phyloP scores from a whole-genome alignment of 2,888 invertebrate genomes.

The Ryuthela nishihirai region DNA sequence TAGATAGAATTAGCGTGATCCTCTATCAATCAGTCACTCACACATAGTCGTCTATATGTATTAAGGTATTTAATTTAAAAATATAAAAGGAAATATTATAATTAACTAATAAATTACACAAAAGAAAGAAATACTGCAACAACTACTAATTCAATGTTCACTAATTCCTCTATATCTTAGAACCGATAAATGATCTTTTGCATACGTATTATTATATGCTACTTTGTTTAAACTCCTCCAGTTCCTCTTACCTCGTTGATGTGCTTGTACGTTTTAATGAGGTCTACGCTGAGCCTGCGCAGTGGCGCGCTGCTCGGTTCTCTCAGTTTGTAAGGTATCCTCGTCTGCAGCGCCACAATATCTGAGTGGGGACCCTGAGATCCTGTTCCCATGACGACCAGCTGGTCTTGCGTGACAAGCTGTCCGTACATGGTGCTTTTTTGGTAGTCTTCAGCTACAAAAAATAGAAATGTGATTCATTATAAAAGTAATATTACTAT shows the following conservation, averaged over 20 bases:
- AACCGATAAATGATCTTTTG: too few species aligned
- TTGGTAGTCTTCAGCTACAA: background rate
- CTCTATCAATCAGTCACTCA: too few species aligned
- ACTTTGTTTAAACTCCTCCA: too few species aligned
- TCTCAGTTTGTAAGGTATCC: constrained; percentile 59
- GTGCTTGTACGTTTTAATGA: constrained; percentile 99
- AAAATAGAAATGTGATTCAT: background rate
- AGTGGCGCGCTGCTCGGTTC: constrained; percentile 88
- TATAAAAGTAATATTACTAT: background rate
- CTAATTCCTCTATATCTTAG: too few species aligned
- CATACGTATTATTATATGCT: too few species aligned
- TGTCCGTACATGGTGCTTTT: constrained; percentile 65
- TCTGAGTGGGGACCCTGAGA: constrained; percentile 30
- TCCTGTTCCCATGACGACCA: constrained; percentile 50
- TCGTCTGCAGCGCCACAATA: constrained; percentile 15
- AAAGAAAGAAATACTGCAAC: too few species aligned
- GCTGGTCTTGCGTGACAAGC: constrained; percentile 83
- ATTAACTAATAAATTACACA: too few species aligned
- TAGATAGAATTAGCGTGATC: too few species aligned
- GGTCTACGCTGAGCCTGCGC: constrained; percentile 95
- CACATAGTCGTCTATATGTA: too few species aligned
- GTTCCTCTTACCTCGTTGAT: constrained; percentile 98
- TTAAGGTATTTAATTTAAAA: too few species aligned
- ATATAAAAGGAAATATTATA: too few species aligned
- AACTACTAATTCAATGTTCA: too few species aligned